Conservation (phyloP, 2,113 vertebrate species). For the Saccopteryx leptura region DNA sequence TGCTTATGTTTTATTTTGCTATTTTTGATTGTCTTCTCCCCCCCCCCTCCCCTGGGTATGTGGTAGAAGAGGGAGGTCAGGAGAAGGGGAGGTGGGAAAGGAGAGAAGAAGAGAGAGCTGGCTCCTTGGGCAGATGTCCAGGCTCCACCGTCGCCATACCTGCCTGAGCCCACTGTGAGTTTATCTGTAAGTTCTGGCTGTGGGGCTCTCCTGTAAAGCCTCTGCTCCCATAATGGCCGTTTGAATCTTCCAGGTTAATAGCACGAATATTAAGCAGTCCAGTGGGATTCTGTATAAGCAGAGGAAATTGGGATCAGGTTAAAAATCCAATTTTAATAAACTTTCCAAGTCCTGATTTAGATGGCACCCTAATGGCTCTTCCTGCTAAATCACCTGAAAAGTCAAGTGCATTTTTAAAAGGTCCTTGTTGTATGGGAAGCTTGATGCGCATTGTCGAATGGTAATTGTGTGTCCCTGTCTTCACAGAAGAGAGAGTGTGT, state of each 20-base stretch:
- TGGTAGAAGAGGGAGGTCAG: neutral
- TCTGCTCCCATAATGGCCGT: constrained; percentile 48
- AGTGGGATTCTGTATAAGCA: constrained; percentile 80
- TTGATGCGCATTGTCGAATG: constrained; percentile 56
- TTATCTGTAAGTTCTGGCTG: neutral
- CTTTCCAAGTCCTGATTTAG: constrained; percentile 79
- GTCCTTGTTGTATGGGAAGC: constrained; percentile 51
- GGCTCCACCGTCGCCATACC: neutral
- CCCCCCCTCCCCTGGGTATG: neutral
- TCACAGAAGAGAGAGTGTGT: neutral
- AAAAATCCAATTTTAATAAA: constrained; percentile 86
- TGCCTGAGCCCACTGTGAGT: neutral
- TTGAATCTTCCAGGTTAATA: constrained; percentile 78
- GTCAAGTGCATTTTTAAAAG: constrained; percentile 79
- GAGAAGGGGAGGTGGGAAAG: too few species aligned
- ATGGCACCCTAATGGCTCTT: constrained; percentile 73
- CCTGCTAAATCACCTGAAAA: constrained; percentile 78
- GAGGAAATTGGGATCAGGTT: constrained; percentile 81
- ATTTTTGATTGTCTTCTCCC: neutral
- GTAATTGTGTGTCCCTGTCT: constrained; percentile 34
- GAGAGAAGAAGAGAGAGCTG: neutral
- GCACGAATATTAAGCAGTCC: constrained; percentile 78
- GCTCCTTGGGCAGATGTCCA: neutral
- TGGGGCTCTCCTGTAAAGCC: neutral
- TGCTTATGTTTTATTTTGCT: neutral